phyloP scores from a whole-genome alignment of 2,797 vertebrate genomes.

The Syngnathus rostellatus region DNA sequence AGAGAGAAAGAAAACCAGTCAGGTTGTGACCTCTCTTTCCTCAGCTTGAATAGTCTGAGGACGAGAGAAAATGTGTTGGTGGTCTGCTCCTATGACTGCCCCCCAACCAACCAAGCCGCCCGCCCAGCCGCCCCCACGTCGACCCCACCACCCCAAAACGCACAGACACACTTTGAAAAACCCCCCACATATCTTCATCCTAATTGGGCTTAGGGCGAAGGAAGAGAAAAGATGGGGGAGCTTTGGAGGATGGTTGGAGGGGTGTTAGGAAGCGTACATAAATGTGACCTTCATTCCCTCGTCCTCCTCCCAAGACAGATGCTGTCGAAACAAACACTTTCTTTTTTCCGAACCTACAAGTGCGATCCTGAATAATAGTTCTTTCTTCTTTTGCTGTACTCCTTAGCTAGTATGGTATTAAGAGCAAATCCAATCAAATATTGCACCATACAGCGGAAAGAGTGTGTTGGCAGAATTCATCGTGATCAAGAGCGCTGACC shows the following conservation, averaged over 20 bases:
- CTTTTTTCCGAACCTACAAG: slow-evolving; percentile 26
- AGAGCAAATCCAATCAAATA: not conserved
- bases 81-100: slow-evolving; percentile 55
- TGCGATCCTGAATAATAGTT: not conserved
- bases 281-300: slow-evolving; percentile 44
- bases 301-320: slow-evolving; percentile 46
- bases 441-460: too few species aligned
- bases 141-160: slow-evolving; percentile 2
- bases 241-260: slow-evolving; percentile 14
- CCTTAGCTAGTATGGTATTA: not conserved
- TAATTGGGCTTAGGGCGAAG: slow-evolving; percentile 67
- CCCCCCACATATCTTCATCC: slow-evolving; percentile 59
- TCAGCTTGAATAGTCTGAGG: slow-evolving; percentile 39
- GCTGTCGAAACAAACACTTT: slow-evolving; percentile 46
- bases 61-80: slow-evolving; percentile 65
- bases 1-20: slow-evolving; percentile 11
- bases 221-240: slow-evolving; percentile 37
- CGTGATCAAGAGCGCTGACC: too few species aligned
- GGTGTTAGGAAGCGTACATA: slow-evolving; percentile 37
- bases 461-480: too few species aligned
- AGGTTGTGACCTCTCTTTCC: slow-evolving; percentile 52
- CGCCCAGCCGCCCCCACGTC: too few species aligned
- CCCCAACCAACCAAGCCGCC: too few species aligned
- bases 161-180: slow-evolving; percentile 43
- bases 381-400: slow-evolving; percentile 25